A percentile compares a stretch with the other conserved stretches of the same genome.
These are phyloP conservation scores for Trachymyrmex septentrionalis DNA, from an alignment of 1,140 invertebrate genomes.

Conservation along the genomic window DNA sequence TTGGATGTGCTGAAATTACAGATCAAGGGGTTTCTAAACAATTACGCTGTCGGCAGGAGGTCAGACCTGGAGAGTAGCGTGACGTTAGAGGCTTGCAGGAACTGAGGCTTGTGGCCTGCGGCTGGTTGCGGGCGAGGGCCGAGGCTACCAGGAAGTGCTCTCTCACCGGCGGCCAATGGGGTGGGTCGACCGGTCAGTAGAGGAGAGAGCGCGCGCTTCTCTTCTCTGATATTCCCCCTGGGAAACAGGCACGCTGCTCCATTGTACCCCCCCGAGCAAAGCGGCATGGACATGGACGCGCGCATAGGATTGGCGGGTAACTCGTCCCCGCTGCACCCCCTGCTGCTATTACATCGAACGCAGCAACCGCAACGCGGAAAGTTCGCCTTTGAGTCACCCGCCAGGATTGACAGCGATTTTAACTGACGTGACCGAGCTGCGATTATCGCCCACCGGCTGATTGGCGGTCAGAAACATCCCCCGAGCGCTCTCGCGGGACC, in stretches of 20 bases:
- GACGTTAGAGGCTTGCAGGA: conserved; percentile 75
- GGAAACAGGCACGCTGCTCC: conserved; percentile 47
- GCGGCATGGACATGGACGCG: conserved; percentile 53
- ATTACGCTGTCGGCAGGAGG: conserved; percentile 78
- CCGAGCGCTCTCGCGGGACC: not conserved
- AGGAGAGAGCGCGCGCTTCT: conserved; percentile 59
- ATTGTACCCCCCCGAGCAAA: conserved; percentile 69
- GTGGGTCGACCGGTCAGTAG: conserved; percentile 48
- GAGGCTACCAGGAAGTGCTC: conserved; percentile 77
- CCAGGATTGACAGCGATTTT: conserved; percentile 74
- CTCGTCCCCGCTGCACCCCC: not conserved
- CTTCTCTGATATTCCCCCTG: conserved; percentile 73
- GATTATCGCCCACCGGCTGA: conserved; percentile 74
- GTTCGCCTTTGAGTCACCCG: conserved; percentile 72
- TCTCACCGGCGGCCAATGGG: conserved; percentile 71
- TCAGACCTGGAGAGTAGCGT: conserved; percentile 70
- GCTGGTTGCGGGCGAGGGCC: conserved; percentile 78
- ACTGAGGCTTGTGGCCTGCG: conserved; percentile 78
- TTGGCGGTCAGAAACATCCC: conserved; percentile 74
- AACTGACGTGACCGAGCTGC: conserved; percentile 65
- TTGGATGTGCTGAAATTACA: conserved; percentile 73
- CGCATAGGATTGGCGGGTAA: conserved; percentile 51
- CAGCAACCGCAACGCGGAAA: conserved; percentile 71
- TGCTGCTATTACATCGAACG: conserved; percentile 67
- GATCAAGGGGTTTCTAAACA: conserved; percentile 79